Evolutionary conservation across 1,140 invertebrate species (phyloP).

Genomic region (Bombus cullumanus): DNA sequence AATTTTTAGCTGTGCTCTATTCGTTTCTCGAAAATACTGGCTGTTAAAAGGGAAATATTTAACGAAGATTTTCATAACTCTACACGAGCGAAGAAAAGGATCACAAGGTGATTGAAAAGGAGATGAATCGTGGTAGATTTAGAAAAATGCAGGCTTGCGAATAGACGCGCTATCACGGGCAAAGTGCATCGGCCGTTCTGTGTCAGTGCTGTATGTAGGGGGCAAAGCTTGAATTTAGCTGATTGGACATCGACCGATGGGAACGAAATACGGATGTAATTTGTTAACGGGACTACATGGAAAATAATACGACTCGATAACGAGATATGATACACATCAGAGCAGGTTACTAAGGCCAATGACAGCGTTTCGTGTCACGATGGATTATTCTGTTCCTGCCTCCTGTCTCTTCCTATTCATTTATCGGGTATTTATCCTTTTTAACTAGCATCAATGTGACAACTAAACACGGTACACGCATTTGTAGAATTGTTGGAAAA

Average conservation of each 20-base stretch:
- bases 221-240: constrained; percentile 34
- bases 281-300: constrained; percentile 57
- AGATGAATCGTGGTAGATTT: not conserved
- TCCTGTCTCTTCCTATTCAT: not conserved
- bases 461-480: not conserved
- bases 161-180: constrained; percentile 6
- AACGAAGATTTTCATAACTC: too few relatives aligned
- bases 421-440: not conserved
- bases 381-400: not conserved
- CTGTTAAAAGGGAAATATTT: not conserved
- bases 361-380: constrained; percentile 33
- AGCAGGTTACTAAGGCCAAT: constrained; percentile 62
- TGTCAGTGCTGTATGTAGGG: not conserved
- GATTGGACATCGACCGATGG: constrained; percentile 54
- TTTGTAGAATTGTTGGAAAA: not conserved
- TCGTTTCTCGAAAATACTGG: not conserved
- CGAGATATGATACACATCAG: constrained; percentile 26
- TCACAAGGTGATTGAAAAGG: not conserved
- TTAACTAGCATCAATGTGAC: not conserved
- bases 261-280: constrained; percentile 66
- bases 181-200: constrained; percentile 44
- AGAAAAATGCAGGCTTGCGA: constrained; percentile 8
- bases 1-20: not conserved
- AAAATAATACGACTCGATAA: constrained; percentile 64
- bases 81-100: too few relatives aligned